Base-by-base conservation (phyloP, 2,113 vertebrate genomes). In the Phyllostomus discolor region DNA sequence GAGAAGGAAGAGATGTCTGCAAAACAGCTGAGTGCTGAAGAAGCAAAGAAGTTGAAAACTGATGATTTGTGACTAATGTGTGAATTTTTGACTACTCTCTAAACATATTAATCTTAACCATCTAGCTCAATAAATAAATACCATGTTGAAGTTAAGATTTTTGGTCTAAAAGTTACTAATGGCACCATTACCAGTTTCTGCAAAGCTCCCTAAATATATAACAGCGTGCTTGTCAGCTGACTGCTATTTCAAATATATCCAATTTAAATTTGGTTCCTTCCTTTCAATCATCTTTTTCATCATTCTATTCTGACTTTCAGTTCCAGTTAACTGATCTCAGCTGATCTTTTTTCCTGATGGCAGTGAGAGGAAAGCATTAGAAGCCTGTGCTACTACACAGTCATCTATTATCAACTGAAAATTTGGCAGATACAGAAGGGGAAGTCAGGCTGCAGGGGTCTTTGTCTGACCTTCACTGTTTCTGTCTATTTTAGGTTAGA, bases 381-480 rank as follows among this genome's bases (percentile, higher is more conserved):
- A 70, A 96, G 90, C 12, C 35, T 0, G 11, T 31, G 57, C 16
- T 62, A 66, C 91, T 83, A 66, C 50, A 35, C 57, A 59, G 59
- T 57, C 93, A 89, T 97, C 62, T 78, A 94, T 96, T 86, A 88
- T 67, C 91, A 73, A 67, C 82, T 91, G 41, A 94, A 94, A 54
- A 92, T 73, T 9, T 91, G 91, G 93, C 95, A 95, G 85, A 86
- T 79, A 52, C 24, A 89, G 46, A 93, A 94, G 83, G 54, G 73
- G 50, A 96, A 95, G 91, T 83, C 67, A 86, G 67, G 82, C 73
- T 89, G n/a, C 86, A 93, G 93, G 85, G 85, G 54, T 83, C 96
- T 95, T 94, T 94, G 93, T 93, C 82, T 96, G 95, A 94, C 73
- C 95, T 87, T 96, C 79, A 84, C 35, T 70, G n/a, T 66, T 96